These are phyloP conservation scores for Drosophila merina DNA, from an alignment of 2,888 invertebrate genomes.

Conservation along the genomic window DNA sequence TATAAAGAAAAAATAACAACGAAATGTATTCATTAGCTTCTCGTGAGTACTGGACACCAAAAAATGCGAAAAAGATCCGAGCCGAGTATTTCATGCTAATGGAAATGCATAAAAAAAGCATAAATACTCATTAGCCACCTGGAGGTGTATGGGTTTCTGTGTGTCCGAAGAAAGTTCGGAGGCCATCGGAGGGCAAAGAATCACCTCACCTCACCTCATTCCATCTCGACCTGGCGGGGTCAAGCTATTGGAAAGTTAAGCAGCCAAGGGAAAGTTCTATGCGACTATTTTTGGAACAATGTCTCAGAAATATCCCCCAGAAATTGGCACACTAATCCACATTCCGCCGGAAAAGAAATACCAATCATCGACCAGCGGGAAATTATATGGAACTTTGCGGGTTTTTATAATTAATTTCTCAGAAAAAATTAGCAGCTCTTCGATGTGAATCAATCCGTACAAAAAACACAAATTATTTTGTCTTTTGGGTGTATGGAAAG, in stretches of 20 bases:
- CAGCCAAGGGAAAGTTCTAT: conserved; percentile 33
- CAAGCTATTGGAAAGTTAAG: conserved; percentile 34
- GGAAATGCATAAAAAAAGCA: conserved; percentile 74
- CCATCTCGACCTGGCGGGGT: conserved; percentile 10
- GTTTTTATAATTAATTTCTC: not conserved
- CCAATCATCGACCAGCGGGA: conserved; percentile 29
- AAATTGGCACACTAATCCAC: conserved; percentile 38
- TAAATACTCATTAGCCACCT: conserved; percentile 68
- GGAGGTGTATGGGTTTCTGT: conserved; percentile 19
- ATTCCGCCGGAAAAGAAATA: conserved; percentile 33
- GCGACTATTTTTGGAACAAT: conserved; percentile 11
- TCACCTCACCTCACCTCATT: not conserved
- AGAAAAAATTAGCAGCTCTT: not conserved
- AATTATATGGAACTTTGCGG: conserved; percentile 7
- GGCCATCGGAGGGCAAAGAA: conserved; percentile 48
- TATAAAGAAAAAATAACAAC: conserved; percentile 38
- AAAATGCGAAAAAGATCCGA: conserved; percentile 35
- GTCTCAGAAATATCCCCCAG: conserved; percentile 3
- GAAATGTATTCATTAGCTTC: conserved; percentile 59
- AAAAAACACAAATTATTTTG: not conserved
- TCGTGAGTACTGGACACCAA: conserved; percentile 13
- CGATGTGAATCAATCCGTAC: not conserved
- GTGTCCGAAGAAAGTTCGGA: conserved; percentile 56
- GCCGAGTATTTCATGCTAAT: conserved; percentile 61
- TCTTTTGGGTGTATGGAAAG: not conserved